Evolutionary conservation across 64 coral and sea anemone genomes (phyloP).

Genomic region (Anthopleura sola): DNA sequence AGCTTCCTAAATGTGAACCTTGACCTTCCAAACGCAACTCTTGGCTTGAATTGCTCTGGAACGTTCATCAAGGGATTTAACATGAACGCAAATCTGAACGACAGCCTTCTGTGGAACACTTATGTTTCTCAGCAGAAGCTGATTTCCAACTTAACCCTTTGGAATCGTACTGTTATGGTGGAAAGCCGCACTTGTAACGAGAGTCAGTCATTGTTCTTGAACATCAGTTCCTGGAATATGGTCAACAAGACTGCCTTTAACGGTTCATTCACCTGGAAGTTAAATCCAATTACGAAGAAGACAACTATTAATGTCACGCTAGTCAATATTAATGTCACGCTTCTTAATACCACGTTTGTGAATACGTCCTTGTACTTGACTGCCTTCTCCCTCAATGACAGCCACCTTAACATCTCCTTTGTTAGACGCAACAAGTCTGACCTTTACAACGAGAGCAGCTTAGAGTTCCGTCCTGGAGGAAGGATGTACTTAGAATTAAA

Average conservation of each 20-base stretch:
- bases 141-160: constrained; percentile 57
- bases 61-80: constrained; percentile 56
- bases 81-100: constrained; percentile 48
- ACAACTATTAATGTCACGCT: constrained; percentile 51
- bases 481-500: constrained; percentile 28
- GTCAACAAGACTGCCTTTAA: constrained; percentile 59
- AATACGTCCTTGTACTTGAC: constrained; percentile 44
- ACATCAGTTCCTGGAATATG: constrained; percentile 76
- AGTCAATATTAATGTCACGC: not conserved
- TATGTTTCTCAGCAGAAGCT: constrained; percentile 42
- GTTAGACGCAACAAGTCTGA: constrained; percentile 64
- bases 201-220: constrained; percentile 43
- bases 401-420: constrained; percentile 53
- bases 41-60: constrained; percentile 65
- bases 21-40: not conserved
- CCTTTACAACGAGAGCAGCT: constrained; percentile 51
- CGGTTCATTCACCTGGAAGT: constrained; percentile 48
- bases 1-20: not conserved
- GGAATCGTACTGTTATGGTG: constrained; percentile 71
- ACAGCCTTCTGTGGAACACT: constrained; percentile 55
- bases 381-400: constrained; percentile 43
- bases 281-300: constrained; percentile 50
- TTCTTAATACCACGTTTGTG: too few relatives aligned
- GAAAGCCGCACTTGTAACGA: constrained; percentile 58
- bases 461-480: constrained; percentile 38